Evolutionary conservation across 2,797 vertebrate genomes (phyloP), one percentile per base, ranked within the genome.

Genomic region (Xenentodon cancila): DNA sequence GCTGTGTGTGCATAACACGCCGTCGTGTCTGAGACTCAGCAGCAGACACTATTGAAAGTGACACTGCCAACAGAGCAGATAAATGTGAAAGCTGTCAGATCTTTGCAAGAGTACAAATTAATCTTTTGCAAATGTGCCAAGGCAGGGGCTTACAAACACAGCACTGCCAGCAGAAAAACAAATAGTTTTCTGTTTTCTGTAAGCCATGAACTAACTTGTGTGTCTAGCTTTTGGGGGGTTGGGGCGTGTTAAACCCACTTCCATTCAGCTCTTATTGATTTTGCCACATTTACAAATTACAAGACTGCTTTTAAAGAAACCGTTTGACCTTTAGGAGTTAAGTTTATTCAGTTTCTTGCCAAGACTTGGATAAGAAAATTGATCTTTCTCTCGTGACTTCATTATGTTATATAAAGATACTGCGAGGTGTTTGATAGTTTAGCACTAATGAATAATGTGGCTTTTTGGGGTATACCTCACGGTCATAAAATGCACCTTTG

Each of bases 71-170:
- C 54, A 52, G 65, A 73, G 49, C 59, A 65, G 70, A 73, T 75
- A 59, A 66, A 74, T 44, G 55, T 59, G 60, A 77, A 73, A 70
- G 68, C 73, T 75, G 73, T 71, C 64, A 68, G 68, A 71, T 66
- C 57, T 73, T 47, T 64, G 48, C 19, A 7, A 66, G 53, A 12
- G 7, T 32, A 52, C 44, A 70, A 75, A 70, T 62, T 20, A 57
- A 68, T 69, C 56, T 43, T 18, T 45, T 40, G 54, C 1, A 51
- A 74, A 76, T 59, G 68, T 64, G 60, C 56, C 46, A 59, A 62
- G 19, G 6, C 49, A 46, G 59, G 55, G 30, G 16, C 32, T 21
- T 0, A 0, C 34, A 21, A 40, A 12, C 34, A 37, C 9, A 37
- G 34, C 57, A 20, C 37, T 19, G 49, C 13, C 25, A n/a, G 52